Evolutionary conservation across 2,888 invertebrate species (phyloP), one percentile per base, ranked within the genome.

Genomic region (Agriopis marginaria): DNA sequence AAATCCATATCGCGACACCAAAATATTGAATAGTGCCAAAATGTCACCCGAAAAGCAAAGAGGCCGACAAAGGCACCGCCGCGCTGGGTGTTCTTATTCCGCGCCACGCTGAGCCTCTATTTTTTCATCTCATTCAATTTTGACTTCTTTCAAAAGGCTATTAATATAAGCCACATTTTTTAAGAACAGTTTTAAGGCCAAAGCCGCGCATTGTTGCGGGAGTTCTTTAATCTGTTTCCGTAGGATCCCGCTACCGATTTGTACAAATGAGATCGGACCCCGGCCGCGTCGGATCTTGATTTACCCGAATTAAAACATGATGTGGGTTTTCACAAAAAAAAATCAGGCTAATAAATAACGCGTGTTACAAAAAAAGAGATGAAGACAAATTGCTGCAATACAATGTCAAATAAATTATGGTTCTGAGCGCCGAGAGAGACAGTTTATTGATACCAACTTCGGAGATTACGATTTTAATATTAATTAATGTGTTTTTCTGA

Each of bases 11-110:
- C 89, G 91, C 90, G 88, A 91, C 90, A 90, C 92, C 92, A 89
- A 93, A 92, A 91, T 92, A 93, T 91, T 94, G 93, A 92, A 94
- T 93, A 89, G 93, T 94, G 93, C 89, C 93, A 93, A 93, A 94
- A 92, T 94, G 94, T 93, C 94, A 94, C 90, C 91, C 86, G 87
- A 86, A 82, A 82, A 80, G 88, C 88, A 94, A 93, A 93, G 92
- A 82, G 42, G 83, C 94, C 94, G 93, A 91, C 94, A 93, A 93
- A 91, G 88, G 78, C 47, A 76, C 92, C 92, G 93, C 92, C 93
- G 73, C 90, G 70, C 87, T 94, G 94, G 94, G 94, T 93, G 94
- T 92, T 93, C 92, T 89, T 89, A 87, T 86, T 84, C 88, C 83
- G 81, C 80, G 81, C 87, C 87, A 89, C 86, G 83, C 86, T 87